Conservation (phyloP, 2,113 vertebrate species). For the Archilochus colubris region DNA sequence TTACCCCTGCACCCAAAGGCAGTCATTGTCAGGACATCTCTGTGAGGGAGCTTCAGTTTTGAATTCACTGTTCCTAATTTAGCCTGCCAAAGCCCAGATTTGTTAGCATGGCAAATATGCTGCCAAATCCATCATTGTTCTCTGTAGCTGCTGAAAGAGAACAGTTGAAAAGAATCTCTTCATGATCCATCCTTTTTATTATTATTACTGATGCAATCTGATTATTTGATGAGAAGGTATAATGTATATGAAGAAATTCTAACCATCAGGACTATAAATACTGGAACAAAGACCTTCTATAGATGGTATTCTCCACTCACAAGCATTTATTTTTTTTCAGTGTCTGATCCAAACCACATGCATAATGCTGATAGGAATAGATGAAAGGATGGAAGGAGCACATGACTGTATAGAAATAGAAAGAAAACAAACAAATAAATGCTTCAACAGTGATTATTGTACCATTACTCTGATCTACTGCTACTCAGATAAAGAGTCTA, state of each 20-base stretch:
- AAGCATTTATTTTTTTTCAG: background rate
- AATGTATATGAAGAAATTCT: background rate
- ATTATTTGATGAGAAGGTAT: background rate
- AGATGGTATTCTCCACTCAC: background rate
- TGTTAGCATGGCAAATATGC: background rate
- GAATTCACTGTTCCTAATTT: background rate
- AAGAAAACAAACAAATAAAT: constrained; percentile 47
- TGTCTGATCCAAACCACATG: background rate
- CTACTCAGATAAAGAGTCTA: background rate
- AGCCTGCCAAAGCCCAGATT: background rate
- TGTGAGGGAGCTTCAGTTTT: background rate
- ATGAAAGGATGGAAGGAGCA: constrained; percentile 5
- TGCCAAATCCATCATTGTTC: background rate
- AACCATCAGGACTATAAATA: background rate
- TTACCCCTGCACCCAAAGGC: background rate
- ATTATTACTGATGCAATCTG: background rate
- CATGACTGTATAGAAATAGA: constrained; percentile 2
- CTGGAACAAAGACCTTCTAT: background rate
- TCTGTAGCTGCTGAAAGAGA: background rate
- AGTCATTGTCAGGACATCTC: background rate
- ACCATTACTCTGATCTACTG: constrained; percentile 31
- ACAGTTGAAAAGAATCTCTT: background rate
- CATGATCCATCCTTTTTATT: background rate
- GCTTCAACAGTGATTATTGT: background rate
- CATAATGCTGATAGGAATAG: background rate